Evolutionary conservation across 2,888 invertebrate genomes (phyloP), one percentile per base, ranked within the genome.

Genomic region (Anoncus sp.): DNA sequence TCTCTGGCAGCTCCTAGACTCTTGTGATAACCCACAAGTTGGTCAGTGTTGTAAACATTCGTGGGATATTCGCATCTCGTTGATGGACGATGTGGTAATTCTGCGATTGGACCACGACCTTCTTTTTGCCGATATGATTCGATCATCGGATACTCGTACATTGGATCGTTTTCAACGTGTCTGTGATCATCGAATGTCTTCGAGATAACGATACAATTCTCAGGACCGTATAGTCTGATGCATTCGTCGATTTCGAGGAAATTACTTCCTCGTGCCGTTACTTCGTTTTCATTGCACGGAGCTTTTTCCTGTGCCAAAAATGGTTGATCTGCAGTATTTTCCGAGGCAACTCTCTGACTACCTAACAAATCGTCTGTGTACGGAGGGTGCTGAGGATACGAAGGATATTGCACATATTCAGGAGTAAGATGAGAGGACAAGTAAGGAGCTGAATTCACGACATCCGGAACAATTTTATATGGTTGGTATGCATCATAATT

Each of bases 181-280:
- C 43, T 35, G 3, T n/a, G 20, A 9, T 2, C 7, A 9, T 55
- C 27, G 24, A 40, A 1, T 1, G 63, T 16, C 5, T 20, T 47
- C 14, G 59, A 27, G 47, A 24, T 40, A 20, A 76, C 51, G 22
- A 75, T 63, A 40, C 85, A 84, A 9, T 81, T 69, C 22, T 83
- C 73, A 3, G 49, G 57, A 14, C 76, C 82, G 18, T 80, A 83
- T 1, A 82, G 20, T 45, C 78, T 81, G 31, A 85, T 77, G 60
- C 85, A 85, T 40, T 85, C 81, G 14, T 84, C 76, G 18, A 82
- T 70, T 24, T 82, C 65, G 7, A 79, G 16, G 38, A 71, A 65
- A 31, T 65, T 80, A 45, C 35, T 57, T 31, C 65, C 66, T 3
- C 66, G 2, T 59, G 20, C 16, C 4, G 51, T 59, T 45, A 22